Base-by-base conservation (phyloP, 1,140 invertebrate genomes). In the Lordiphosa clarofinis region DNA sequence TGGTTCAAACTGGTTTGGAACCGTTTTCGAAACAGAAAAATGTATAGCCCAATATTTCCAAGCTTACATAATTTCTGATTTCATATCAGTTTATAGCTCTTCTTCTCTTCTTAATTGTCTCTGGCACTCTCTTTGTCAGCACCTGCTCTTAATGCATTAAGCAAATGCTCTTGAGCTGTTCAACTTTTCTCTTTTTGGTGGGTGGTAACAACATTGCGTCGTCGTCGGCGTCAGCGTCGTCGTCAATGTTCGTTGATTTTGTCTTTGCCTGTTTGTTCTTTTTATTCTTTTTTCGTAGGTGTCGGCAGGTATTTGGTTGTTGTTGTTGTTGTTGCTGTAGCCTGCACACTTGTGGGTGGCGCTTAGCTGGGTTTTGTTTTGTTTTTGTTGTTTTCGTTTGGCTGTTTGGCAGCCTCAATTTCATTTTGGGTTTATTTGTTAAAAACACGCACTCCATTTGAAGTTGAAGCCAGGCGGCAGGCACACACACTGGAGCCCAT, bases 301-400 rank as follows among this genome's bases (percentile, higher is more conserved):
- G 4, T 37, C 24, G 24, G 24, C 37, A 50, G 15, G 36, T 10
- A 19, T 50, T 8, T 7, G 38, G 1, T 35, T 35, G 10, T 43
- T n/a, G n/a, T n/a, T n/a, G n/a, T n/a, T n/a, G n/a, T n/a, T n/a
- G n/a, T n/a, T n/a, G n/a, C n/a, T n/a, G n/a, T n/a, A n/a, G n/a
- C n/a, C n/a, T n/a, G n/a, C n/a, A n/a, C n/a, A n/a, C 24, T 76
- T 78, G 74, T 78, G 74, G 74, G 74, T 65, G 74, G 74, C 57
- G 74, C 69, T 48, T 70, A 69, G 44, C 49, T 55, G 53, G 12
- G 60, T 38, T 46, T 7, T 21, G 57, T 42, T 24, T 40, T 66
- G 38, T n/a, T n/a, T 54, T 55, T 21, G 21, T 21, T 21, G 21
- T 21, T 21, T 21, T 38, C 11, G n/a, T 8, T 43, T 28, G 24